Conservation (phyloP, 2,888 invertebrate genomes). For the Melanargia galathea region DNA sequence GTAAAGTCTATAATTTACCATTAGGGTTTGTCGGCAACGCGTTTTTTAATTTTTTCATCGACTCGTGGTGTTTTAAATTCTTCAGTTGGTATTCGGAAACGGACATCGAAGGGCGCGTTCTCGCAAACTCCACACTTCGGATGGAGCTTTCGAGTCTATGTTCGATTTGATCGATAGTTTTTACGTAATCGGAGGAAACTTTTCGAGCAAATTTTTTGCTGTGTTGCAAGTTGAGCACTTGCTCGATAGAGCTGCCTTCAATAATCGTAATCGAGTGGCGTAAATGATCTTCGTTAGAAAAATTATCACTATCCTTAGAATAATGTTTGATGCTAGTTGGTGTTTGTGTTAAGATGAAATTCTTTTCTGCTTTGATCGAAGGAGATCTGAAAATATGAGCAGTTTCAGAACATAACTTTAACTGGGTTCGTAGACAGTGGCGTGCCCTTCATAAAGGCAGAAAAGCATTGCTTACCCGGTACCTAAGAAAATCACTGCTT, state of each 20-base stretch:
- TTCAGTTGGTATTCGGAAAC: slow-evolving; percentile 60
- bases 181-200: slow-evolving; percentile 69
- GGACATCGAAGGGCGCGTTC: slow-evolving; percentile 58
- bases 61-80: slow-evolving; percentile 52
- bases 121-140: slow-evolving; percentile 61
- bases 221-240: slow-evolving; percentile 59
- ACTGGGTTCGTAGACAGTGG: too few species aligned
- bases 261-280: slow-evolving; percentile 44
- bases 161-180: slow-evolving; percentile 58
- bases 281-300: slow-evolving; percentile 45
- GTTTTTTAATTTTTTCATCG: slow-evolving; percentile 20
- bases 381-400: slow-evolving; percentile 14
- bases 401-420: too few species aligned
- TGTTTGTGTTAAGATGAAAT: slow-evolving; percentile 52
- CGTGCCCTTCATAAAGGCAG: too few species aligned
- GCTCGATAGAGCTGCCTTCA: slow-evolving; percentile 50
- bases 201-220: slow-evolving; percentile 57
- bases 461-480: too few species aligned
- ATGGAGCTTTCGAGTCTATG: slow-evolving; percentile 53
- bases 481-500: too few species aligned
- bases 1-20: slow-evolving; percentile 1
- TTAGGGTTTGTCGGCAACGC: not conserved
- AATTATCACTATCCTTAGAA: slow-evolving; percentile 36
- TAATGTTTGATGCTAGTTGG: slow-evolving; percentile 36
- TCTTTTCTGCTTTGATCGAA: slow-evolving; percentile 39